Evolutionary conservation across 2,113 vertebrate species (phyloP).

Genomic region (Hyperopisus bebe): DNA sequence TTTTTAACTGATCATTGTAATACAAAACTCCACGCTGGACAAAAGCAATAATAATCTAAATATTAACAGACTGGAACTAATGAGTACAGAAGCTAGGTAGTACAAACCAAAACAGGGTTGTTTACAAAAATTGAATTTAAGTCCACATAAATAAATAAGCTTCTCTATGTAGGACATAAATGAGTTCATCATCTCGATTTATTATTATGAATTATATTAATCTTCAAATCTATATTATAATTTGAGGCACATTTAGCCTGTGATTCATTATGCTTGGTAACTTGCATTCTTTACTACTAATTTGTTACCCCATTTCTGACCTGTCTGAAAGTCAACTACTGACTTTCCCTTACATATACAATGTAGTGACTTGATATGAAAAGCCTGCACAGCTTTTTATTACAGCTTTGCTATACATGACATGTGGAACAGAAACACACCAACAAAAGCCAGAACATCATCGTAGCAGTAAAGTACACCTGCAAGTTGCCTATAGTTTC

Average conservation of each 20-base stretch:
- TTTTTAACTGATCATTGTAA: background rate
- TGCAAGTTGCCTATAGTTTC: background rate
- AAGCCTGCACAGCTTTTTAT: no score
- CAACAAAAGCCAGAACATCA: background rate
- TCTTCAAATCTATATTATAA: background rate
- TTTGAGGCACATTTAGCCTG: background rate
- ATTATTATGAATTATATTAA: background rate
- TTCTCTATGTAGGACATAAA: background rate
- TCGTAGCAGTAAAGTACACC: background rate
- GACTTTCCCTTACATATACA: no score
- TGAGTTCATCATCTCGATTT: background rate
- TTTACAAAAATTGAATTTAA: background rate
- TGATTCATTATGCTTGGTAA: slow-evolving; percentile 40
- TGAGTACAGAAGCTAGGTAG: background rate
- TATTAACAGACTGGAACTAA: background rate
- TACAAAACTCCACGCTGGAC: background rate
- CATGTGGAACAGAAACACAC: no score
- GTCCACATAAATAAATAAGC: background rate
- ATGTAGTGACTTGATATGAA: no score
- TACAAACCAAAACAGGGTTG: background rate
- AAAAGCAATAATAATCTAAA: background rate
- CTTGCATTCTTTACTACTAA: slow-evolving; percentile 38
- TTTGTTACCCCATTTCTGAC: background rate
- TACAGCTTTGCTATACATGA: no score
- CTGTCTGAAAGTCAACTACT: background rate